Evolutionary conservation across 53 echinoderm and acorn worm species (phyloP).

Genomic region (Patiria pectinifera): DNA sequence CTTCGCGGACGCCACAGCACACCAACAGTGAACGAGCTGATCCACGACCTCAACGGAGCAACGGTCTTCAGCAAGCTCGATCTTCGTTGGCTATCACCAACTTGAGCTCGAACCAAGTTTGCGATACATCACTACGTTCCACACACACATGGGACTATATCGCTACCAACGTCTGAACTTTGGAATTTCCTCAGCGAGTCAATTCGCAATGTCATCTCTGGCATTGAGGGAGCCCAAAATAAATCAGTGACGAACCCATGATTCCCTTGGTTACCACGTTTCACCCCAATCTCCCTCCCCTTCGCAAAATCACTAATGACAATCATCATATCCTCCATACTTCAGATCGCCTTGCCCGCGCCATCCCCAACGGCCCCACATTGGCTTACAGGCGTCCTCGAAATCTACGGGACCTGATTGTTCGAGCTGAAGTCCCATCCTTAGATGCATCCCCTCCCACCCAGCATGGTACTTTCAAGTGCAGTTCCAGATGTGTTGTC

Average conservation of each 20-base stretch:
- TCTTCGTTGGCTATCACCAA: conserved; percentile 72
- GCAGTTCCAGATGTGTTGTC: no score
- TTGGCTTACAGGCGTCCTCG: no score
- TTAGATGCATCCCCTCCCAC: no score
- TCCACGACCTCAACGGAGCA: conserved; percentile 67
- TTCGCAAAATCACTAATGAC: no score
- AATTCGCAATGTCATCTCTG: conserved; percentile 26
- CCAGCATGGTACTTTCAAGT: no score
- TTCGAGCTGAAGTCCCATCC: no score
- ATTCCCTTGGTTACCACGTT: no score
- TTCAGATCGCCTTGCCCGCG: no score
- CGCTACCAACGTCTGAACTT: conserved; percentile 70
- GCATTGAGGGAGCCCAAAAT: conserved; percentile 7
- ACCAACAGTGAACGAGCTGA: conserved; percentile 56
- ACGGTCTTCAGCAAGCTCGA: conserved; percentile 68
- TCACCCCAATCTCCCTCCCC: no score
- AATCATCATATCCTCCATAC: no score
- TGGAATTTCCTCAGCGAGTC: conserved; percentile 54
- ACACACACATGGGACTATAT: conserved; percentile 68
- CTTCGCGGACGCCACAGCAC: conserved; percentile 61
- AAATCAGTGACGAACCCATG: conserved; percentile 33
- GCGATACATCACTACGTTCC: conserved; percentile 64
- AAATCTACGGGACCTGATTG: no score
- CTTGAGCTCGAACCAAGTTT: conserved; percentile 55
- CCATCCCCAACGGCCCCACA: no score